phyloP scores from a whole-genome alignment of 92 coral and sea anemone genomes.

The Phenganax marumi region DNA sequence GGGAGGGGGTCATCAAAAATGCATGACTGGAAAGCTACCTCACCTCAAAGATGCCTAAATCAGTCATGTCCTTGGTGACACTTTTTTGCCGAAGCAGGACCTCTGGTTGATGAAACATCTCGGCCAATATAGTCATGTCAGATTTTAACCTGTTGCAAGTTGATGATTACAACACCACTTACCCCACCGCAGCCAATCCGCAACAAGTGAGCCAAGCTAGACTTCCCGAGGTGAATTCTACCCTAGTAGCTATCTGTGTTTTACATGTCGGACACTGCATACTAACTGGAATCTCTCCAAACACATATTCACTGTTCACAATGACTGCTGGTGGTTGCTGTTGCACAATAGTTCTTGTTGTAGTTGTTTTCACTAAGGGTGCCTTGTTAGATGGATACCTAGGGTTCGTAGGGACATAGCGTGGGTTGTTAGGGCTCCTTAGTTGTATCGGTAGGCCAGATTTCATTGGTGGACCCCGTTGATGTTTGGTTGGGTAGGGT shows the following conservation, averaged over 20 bases:
- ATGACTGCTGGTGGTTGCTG: conserved; percentile 40
- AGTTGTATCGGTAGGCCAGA: conserved; percentile 27
- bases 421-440: neutral
- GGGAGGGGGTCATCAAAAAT: too few species aligned
- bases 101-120: too few species aligned
- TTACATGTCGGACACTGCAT: conserved; percentile 12
- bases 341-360: conserved; percentile 23
- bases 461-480: neutral
- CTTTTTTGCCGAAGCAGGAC: too few species aligned
- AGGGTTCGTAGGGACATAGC: neutral
- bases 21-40: too few species aligned
- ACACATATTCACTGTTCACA: neutral
- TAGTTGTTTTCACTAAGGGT: neutral
- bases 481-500: conserved; percentile 17
- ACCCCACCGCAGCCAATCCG: conserved; percentile 41
- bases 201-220: conserved; percentile 22
- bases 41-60: too few species aligned
- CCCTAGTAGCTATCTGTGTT: conserved; percentile 22
- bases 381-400: neutral
- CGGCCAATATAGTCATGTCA: too few species aligned
- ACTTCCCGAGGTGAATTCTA: conserved; percentile 3
- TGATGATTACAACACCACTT: neutral
- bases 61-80: too few species aligned
- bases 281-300: conserved; percentile 1
- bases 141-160: too few species aligned